phyloP scores from a whole-genome alignment of 2,113 vertebrate genomes.

The Grallaria varia region DNA sequence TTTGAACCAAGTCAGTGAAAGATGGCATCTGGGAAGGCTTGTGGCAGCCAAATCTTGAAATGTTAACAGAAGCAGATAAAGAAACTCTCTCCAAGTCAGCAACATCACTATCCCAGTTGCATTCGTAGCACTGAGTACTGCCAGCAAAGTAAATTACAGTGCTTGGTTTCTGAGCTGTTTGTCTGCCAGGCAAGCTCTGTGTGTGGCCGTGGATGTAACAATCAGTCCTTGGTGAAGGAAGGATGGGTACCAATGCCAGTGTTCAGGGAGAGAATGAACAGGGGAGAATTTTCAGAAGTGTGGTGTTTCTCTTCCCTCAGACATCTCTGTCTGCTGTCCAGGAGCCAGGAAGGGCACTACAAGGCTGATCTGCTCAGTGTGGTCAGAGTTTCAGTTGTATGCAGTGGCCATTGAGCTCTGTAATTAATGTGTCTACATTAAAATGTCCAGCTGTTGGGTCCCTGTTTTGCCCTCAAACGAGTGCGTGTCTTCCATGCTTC shows the following conservation, averaged over 20 bases:
- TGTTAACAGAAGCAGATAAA: neutral
- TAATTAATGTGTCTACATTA: constrained; percentile 6
- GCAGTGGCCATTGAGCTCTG: neutral
- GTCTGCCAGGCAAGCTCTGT: constrained; percentile 51
- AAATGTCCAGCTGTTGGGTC: neutral
- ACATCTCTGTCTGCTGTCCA: fast-evolving
- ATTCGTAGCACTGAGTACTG: neutral
- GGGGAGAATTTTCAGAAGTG: neutral
- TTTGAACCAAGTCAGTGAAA: constrained; percentile 3
- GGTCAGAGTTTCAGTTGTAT: neutral
- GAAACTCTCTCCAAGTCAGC: neutral
- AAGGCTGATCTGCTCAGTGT: neutral
- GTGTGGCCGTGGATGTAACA: constrained; percentile 31
- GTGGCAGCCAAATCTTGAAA: neutral
- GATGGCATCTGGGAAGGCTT: constrained; percentile 5
- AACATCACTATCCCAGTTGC: neutral
- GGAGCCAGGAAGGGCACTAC: fast-evolving
- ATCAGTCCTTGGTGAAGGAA: neutral
- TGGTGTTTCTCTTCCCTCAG: neutral
- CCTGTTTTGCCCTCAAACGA: neutral
- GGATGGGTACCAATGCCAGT: neutral
- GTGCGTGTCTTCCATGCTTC: neutral
- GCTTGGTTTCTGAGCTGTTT: constrained; percentile 18
- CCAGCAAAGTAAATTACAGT: constrained; percentile 37
- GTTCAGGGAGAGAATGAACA: neutral